Evolutionary conservation across 1,140 invertebrate species (phyloP).

Genomic region (Paracyclopina nana): DNA sequence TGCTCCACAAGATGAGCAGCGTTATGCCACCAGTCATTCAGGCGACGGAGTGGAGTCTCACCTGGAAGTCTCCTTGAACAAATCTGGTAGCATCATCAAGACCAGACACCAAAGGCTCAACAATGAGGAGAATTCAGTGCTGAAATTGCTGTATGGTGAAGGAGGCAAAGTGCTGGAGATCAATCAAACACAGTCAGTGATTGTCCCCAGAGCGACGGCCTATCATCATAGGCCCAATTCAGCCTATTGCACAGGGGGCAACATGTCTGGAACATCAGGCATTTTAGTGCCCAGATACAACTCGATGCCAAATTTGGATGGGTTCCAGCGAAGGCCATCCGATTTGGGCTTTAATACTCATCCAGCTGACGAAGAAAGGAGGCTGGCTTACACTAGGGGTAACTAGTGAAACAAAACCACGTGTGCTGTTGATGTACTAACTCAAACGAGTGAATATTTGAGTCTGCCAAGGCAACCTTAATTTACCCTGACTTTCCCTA

Average conservation of each 20-base stretch:
- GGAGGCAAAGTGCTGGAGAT: conserved; percentile 6
- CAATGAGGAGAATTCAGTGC: background rate
- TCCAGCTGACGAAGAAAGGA: conserved; percentile 14
- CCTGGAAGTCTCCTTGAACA: conserved; percentile 3
- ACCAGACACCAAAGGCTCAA: background rate
- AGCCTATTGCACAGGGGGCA: background rate
- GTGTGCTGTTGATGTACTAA: background rate
- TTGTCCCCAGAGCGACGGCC: background rate
- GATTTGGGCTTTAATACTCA: conserved; percentile 1
- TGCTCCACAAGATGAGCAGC: background rate
- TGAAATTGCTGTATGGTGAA: conserved; percentile 4
- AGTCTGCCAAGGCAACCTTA: background rate
- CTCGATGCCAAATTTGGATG: conserved; percentile 6
- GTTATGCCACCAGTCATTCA: conserved; percentile 9
- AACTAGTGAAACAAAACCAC: background rate
- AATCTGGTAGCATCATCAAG: conserved; percentile 1
- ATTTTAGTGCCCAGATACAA: background rate
- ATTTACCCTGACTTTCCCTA: background rate
- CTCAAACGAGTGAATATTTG: background rate
- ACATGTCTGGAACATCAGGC: background rate
- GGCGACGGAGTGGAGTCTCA: conserved; percentile 4
- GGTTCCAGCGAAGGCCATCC: background rate
- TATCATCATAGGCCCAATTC: conserved; percentile 5
- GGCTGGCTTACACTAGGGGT: conserved; percentile 16
- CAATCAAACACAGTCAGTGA: background rate